phyloP scores from a whole-genome alignment of 2,113 vertebrate species.

The Odontesthes bonariensis region DNA sequence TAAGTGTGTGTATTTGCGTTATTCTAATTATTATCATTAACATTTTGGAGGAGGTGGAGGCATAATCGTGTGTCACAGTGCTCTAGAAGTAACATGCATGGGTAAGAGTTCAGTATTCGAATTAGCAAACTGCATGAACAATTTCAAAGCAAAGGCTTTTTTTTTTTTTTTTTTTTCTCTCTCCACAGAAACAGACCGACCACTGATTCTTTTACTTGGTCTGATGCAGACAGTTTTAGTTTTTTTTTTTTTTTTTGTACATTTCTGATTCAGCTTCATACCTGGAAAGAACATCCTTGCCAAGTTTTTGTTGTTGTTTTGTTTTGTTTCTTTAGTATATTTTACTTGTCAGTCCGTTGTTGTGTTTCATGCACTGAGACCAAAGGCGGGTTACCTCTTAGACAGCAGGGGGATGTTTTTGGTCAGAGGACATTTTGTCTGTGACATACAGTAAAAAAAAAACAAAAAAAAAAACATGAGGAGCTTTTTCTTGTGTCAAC shows the following conservation, averaged over 20 bases:
- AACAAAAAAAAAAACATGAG: constrained; percentile 42
- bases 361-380: constrained; percentile 73
- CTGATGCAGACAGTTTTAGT: constrained; percentile 10
- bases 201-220: constrained; percentile 36
- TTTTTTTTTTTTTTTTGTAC: constrained; percentile 40
- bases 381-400: constrained; percentile 65
- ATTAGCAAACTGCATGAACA: constrained; percentile 67
- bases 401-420: constrained; percentile 58
- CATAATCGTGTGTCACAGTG: constrained; percentile 57
- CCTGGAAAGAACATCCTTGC: constrained; percentile 39
- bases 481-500: constrained; percentile 45
- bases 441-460: constrained; percentile 38
- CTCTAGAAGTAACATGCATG: constrained; percentile 63
- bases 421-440: constrained; percentile 52
- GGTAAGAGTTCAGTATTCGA: constrained; percentile 54
- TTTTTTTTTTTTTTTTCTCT: no score
- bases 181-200: constrained; percentile 28
- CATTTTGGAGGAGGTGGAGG: constrained; percentile 61
- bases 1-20: constrained; percentile 41
- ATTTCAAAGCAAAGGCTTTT: constrained; percentile 53
- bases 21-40: constrained; percentile 64
- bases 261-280: constrained; percentile 46
- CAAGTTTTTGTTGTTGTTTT: constrained; percentile 30
- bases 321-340: constrained; percentile 49
- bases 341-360: constrained; percentile 49